Evolutionary conservation across 2,888 invertebrate genomes (phyloP), one percentile per base, ranked within the genome.

Genomic region (Sericinus montela): DNA sequence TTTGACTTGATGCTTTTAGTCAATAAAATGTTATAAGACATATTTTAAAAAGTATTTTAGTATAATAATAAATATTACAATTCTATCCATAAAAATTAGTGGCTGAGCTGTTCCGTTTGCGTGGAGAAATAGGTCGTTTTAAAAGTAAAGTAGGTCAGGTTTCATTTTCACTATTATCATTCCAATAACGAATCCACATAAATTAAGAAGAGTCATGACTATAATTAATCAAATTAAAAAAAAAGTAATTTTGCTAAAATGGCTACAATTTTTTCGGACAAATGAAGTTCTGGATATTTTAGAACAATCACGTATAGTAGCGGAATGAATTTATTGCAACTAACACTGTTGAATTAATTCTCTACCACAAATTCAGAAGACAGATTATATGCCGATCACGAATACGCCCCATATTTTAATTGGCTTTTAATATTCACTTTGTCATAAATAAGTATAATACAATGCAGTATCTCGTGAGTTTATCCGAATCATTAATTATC

Each of bases 321-420:
- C 78, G 76, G 78, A 80, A 86, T 83, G 81, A 76, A 76, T 72
- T 70, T 73, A 69, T 67, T 67, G 76, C 79, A 78, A 73, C 60
- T 65, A 60, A 72, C 80, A 80, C 78, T 59, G 57, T 69, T 62
- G 65, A 71, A 64, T 56, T 69, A 70, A 64, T 58, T 69, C 58
- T 63, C 71, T 67, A 72, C 72, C 68, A 54, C 54, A 57, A 42
- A 56, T 48, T 52, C 44, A 52, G 49, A 53, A 45, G 51, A 62
- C 53, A 55, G 57, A 60, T 60, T 54, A 59, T 59, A 58, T 70
- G 69, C 70, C 67, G 58, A 71, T 71, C 77, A 80, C 74, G 63
- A 65, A 54, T 64, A 67, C 61, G 68, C 65, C 65, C 72, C 65
- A 54, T 64, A 55, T 62, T 61, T 55, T 59, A 67, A 69, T 64